Evolutionary conservation across 2,888 invertebrate species (phyloP), one percentile per base, ranked within the genome.

Genomic region (Dastarcus helophoroides): DNA sequence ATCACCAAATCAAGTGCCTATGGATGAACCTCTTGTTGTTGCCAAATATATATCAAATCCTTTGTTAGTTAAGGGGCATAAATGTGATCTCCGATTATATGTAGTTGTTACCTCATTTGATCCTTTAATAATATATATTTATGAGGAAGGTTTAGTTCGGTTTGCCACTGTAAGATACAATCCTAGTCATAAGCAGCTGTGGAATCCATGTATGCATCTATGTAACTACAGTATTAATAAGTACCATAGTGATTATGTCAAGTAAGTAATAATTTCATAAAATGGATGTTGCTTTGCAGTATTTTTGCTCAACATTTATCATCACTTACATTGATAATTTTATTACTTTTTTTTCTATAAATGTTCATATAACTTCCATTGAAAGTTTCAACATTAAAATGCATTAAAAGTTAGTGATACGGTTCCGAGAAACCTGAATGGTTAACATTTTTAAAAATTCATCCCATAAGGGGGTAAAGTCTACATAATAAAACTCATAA

Each of bases 151-250:
- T 0, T 67, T 97, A 32, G 95, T 89, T 7, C 67, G 95, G 33
- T 84, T 97, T 65, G 95, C 97, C 1, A 90, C 94, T 0, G 91
- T 93, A 37, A 89, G 89, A 55, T 95, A 93, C 60, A 84, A 93
- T 53, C 73, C 84, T 50, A 84, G 81, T 45, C 82, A 86, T 46
- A 89, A 90, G 56, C 91, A 90, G 51, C 70, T 97, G 8, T 93
- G 89, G 79, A 91, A 89, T 62, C 89, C 85, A 0, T 93, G 88
- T 63, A 93, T 94, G 83, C 95, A 97, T 63, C 72, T 97, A 9
- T 97, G 95, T 54, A 97, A 97, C 64, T 97, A 95, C 63, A 93
- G 91, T 64, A 89, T 97, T 54, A 95, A 97, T 63, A 95, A 95
- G 63, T 90, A 90, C 56, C 94, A 88, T 61, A 83, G 88, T 34